Percentiles rank a stretch among this genome's conserved stretches.
Conservation (phyloP, 2,113 vertebrate species). For the Syngnathus typhle region DNA sequence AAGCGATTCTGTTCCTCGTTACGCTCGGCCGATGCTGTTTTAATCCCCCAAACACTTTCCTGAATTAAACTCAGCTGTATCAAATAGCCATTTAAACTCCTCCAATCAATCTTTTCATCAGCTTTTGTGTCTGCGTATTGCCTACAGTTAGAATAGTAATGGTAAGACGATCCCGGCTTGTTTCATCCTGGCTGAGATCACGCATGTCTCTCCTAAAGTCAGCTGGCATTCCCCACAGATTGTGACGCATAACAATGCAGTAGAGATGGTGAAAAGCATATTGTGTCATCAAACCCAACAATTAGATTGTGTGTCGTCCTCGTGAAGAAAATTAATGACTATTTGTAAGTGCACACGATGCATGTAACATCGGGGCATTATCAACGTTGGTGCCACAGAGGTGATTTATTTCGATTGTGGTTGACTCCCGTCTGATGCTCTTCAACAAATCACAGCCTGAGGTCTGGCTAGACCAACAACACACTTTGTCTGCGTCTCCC, state of each 20-base stretch:
- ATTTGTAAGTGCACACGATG: slow-evolving; percentile 6
- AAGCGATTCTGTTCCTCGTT: slow-evolving; percentile 45
- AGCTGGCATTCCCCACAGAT: slow-evolving; percentile 8
- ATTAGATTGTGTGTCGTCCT: background rate
- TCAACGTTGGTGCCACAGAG: slow-evolving; percentile 61
- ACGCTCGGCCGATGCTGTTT: slow-evolving; percentile 41
- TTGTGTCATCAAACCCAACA: background rate
- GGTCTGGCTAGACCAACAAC: slow-evolving; percentile 42
- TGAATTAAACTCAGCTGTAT: slow-evolving; percentile 56
- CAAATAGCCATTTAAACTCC: slow-evolving; percentile 60
- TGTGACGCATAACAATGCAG: background rate
- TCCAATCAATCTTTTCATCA: slow-evolving; percentile 64
- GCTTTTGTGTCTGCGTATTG: slow-evolving; percentile 46
- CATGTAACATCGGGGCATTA: slow-evolving; percentile 31
- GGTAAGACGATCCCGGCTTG: slow-evolving; percentile 65
- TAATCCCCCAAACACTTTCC: slow-evolving; percentile 44
- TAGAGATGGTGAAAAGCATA: background rate
- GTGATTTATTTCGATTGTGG: slow-evolving; percentile 62
- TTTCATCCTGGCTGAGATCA: slow-evolving; percentile 54
- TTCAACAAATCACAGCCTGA: slow-evolving; percentile 63
- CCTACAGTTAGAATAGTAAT: slow-evolving; percentile 64
- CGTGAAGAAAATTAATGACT: slow-evolving; percentile 7
- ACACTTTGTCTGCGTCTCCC: slow-evolving; percentile 44
- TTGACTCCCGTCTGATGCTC: slow-evolving; percentile 63
- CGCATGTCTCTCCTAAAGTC: slow-evolving; percentile 30